These are phyloP conservation scores for Amphiprion percula DNA, from an alignment of 2,113 vertebrate genomes.

Conservation along the genomic window DNA sequence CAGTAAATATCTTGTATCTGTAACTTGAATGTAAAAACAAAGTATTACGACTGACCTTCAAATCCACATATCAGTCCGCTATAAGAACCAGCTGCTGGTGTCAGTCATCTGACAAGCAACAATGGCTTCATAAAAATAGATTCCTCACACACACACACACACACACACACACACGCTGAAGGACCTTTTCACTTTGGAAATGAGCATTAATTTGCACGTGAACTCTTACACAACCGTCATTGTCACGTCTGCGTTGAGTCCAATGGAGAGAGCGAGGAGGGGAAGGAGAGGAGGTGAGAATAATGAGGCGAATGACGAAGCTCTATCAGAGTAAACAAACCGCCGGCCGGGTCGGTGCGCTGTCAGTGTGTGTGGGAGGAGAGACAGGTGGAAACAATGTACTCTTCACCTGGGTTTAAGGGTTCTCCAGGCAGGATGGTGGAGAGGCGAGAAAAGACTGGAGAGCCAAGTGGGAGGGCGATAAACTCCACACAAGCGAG, in stretches of 20 bases:
- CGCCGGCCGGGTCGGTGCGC: constrained; percentile 44
- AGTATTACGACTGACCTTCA: constrained; percentile 19
- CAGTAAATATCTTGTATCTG: background rate
- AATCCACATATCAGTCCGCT: background rate
- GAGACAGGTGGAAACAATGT: constrained; percentile 75
- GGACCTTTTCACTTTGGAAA: constrained; percentile 44
- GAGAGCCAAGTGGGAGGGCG: background rate
- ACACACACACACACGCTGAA: constrained; percentile 15
- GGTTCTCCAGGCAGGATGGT: constrained; percentile 61
- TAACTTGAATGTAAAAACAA: background rate
- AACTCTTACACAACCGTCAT: constrained; percentile 64
- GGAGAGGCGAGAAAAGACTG: constrained; percentile 6
- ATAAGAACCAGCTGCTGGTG: constrained; percentile 17
- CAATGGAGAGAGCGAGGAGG: constrained; percentile 24
- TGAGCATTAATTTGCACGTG: constrained; percentile 61
- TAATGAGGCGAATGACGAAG: constrained; percentile 64
- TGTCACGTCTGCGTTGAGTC: constrained; percentile 57
- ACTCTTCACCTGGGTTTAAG: constrained; percentile 73
- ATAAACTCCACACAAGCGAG: constrained; percentile 6
- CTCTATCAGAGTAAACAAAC: constrained; percentile 73
- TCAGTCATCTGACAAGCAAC: constrained; percentile 34
- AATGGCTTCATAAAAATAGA: constrained; percentile 34
- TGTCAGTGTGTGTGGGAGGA: constrained; percentile 69
- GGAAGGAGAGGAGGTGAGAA: constrained; percentile 61
- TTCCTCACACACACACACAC: constrained; percentile 28